phyloP scores from a whole-genome alignment of 2,888 invertebrate species.

The Galerucella calmariensis region DNA sequence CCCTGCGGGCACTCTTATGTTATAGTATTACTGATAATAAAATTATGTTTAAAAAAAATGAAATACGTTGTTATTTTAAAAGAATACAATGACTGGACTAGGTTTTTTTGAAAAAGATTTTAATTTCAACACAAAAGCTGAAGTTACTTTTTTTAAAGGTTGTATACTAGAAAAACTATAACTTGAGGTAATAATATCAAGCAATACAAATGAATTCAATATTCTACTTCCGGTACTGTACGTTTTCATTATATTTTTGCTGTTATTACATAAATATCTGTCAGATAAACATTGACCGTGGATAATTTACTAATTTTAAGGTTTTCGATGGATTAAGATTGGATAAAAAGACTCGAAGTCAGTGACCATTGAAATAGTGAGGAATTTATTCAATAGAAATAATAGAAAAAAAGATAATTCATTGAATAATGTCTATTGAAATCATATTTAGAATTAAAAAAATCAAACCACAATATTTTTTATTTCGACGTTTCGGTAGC shows the following conservation, averaged over 20 bases:
- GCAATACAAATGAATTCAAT: not conserved
- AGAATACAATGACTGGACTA: no score
- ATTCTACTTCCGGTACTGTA: not conserved
- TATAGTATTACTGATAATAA: no score
- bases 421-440: not conserved
- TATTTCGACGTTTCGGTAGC: no score
- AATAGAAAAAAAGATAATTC: not conserved
- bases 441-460: not conserved
- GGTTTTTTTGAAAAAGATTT: no score
- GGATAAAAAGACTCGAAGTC: not conserved
- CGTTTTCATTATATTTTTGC: not conserved
- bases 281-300: not conserved
- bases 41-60: no score
- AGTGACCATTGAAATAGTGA: not conserved
- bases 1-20: no score
- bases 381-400: not conserved
- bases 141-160: no score
- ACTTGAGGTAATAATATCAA: not conserved
- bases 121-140: no score
- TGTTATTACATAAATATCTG: not conserved
- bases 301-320: constrained; percentile 1
- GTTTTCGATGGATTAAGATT: constrained; percentile 1
- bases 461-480: no score
- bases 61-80: no score
- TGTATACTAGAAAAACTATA: no score